These are phyloP conservation scores for Ornithoptera priamus DNA, from an alignment of 2,888 invertebrate genomes.

Conservation along the genomic window DNA sequence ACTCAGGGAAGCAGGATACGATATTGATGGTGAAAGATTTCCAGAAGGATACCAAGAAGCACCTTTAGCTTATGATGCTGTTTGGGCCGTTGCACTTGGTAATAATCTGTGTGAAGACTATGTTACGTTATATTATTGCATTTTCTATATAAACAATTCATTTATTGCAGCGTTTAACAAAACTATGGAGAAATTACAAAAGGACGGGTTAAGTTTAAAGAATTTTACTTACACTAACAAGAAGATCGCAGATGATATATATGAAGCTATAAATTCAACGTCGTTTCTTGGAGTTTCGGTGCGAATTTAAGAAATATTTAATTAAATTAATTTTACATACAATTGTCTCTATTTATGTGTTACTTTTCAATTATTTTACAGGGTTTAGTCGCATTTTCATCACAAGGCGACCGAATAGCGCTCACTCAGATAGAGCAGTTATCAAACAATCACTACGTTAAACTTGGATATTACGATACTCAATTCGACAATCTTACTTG, in stretches of 20 bases:
- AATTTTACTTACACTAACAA: conserved; percentile 98
- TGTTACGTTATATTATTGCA: background rate
- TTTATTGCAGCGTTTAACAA: conserved; percentile 92
- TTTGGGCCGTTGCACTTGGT: conserved; percentile 99
- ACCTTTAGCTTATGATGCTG: conserved; percentile 98
- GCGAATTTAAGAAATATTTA: conserved; percentile 64
- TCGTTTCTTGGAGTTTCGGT: conserved; percentile 99
- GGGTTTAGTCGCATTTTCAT: conserved; percentile 99
- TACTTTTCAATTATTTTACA: conserved; percentile 54
- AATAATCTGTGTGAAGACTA: conserved; percentile 34
- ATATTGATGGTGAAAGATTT: conserved; percentile 91
- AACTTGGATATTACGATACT: conserved; percentile 97
- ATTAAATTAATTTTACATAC: background rate
- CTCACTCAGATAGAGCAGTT: conserved; percentile 99
- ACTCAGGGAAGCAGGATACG: conserved; percentile 89
- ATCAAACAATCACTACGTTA: conserved; percentile 95
- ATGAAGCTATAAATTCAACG: conserved; percentile 98
- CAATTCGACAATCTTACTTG: conserved; percentile 97
- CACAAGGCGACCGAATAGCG: conserved; percentile 98
- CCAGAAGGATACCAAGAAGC: conserved; percentile 99
- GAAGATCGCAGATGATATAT: conserved; percentile 96
- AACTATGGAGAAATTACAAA: conserved; percentile 93
- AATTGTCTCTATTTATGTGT: background rate
- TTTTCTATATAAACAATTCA: conserved; percentile 7
- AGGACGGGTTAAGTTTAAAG: conserved; percentile 90